Evolutionary conservation across 2,888 invertebrate genomes (phyloP), one percentile per base, ranked within the genome.

Genomic region (Serripes groenlandicus): DNA sequence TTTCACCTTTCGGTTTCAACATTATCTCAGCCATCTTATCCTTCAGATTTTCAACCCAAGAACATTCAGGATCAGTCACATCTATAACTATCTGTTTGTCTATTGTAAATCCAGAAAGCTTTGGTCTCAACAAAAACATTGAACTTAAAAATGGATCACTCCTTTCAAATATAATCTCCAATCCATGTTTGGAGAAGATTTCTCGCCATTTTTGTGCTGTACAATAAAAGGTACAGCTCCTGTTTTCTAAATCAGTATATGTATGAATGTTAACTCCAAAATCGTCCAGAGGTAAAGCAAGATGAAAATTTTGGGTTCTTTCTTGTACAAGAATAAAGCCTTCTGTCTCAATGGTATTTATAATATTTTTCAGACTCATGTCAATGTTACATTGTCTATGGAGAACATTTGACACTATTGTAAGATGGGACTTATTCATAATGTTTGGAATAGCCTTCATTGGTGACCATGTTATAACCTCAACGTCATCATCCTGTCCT

Each of bases 21-120:
- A 94, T 94, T 96, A 70, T 96, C 95, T 96, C 96, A 83, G 96
- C 96, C 94, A 99, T 93, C 0, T 97, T 96, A 0, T 95, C 96
- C 94, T 98, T 98, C 52, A 99, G 95, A 15, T 95, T 95, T 68
- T 97, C 97, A 68, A 99, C 96, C 98, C 98, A 99, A 30, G 74
- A 79, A 74, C 89, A 91, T 11, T 78, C 78, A n/a, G 86, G 69
- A 30, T 88, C 86, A 74, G 91, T 87, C 42, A 92, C 86, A 62
- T 81, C 74, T 23, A 92, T 18, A 18, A 90, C 23, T 32, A 78
- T 84, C 30, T 84, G 85, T n/a, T 83, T 54, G 5, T 58, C 34
- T 66, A 62, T 18, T 1, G 18, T n/a, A 54, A 28, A 28, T 4
- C 37, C 37, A 23, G 54, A 42, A 30, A 37, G 21, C 68, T 77